Evolutionary conservation across 2,113 vertebrate species (phyloP).

Genomic region (Carassius carassius): DNA sequence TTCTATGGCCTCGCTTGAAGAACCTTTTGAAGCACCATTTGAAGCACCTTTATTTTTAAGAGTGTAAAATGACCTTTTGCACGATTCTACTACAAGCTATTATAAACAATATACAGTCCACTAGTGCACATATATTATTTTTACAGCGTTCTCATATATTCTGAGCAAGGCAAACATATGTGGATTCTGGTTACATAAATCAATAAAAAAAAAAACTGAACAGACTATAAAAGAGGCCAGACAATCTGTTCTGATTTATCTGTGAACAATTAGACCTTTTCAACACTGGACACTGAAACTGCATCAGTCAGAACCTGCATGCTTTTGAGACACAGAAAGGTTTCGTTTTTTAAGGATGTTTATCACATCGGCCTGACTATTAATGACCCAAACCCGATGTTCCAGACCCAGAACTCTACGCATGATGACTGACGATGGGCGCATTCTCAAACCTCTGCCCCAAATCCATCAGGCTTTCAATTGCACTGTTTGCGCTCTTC

Average conservation of each 20-base stretch:
- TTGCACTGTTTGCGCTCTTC: slow-evolving; percentile 44
- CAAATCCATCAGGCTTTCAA: slow-evolving; percentile 41
- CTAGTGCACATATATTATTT: slow-evolving; percentile 5
- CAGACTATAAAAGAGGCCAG: slow-evolving; percentile 10
- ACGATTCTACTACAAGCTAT: background rate
- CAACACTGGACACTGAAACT: slow-evolving; percentile 10
- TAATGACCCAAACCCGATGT: slow-evolving; percentile 24
- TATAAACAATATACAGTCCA: background rate
- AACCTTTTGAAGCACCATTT: no score
- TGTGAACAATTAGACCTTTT: slow-evolving; percentile 1
- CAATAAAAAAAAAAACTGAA: slow-evolving; percentile 11
- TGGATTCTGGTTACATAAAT: slow-evolving; percentile 17
- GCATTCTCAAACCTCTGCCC: slow-evolving; percentile 19
- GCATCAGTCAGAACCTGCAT: slow-evolving; percentile 1
- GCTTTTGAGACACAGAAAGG: slow-evolving; percentile 6
- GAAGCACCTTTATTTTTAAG: no score
- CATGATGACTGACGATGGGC: slow-evolving; percentile 30
- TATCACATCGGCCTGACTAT: background rate
- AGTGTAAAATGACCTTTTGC: background rate
- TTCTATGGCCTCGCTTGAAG: no score
- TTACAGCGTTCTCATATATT: background rate
- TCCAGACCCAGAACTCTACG: background rate
- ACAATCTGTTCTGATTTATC: slow-evolving; percentile 13
- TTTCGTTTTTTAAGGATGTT: background rate
- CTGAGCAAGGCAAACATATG: background rate